phyloP scores from a whole-genome alignment of 2,888 invertebrate species.

The Podotricha telesiphe region DNA sequence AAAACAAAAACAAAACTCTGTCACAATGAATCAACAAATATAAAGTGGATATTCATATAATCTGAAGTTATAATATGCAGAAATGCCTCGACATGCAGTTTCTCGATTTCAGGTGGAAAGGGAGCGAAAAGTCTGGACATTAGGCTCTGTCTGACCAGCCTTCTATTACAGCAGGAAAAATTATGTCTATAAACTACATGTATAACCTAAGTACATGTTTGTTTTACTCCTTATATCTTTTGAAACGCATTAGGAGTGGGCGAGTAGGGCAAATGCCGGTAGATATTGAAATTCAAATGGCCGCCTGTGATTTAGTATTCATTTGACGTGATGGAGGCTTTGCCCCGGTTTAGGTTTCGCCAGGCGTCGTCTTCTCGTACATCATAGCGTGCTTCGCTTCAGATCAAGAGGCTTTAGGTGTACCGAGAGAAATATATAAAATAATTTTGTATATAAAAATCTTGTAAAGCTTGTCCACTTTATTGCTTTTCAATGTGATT shows the following conservation, averaged over 20 bases:
- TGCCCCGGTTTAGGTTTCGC: conserved; percentile 81
- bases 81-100: too few species aligned
- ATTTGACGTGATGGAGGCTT: conserved; percentile 83
- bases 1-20: too few species aligned
- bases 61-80: too few species aligned
- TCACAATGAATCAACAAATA: too few species aligned
- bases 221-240: conserved; percentile 35
- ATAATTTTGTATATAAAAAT: neutral
- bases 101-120: too few species aligned
- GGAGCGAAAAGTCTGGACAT: too few species aligned
- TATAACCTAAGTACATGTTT: conserved; percentile 22
- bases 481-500: too few species aligned
- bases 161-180: too few species aligned
- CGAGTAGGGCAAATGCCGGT: conserved; percentile 52
- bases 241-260: conserved; percentile 56
- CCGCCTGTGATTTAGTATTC: conserved; percentile 81
- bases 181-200: too few species aligned
- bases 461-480: neutral
- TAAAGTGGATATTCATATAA: too few species aligned
- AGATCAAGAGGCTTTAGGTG: conserved; percentile 53
- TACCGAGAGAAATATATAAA: conserved; percentile 46
- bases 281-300: conserved; percentile 83
- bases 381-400: conserved; percentile 78
- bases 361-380: conserved; percentile 82
- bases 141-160: too few species aligned